Evolutionary conservation across 2,113 vertebrate genomes (phyloP).

Genomic region (Peromyscus maniculatus): DNA sequence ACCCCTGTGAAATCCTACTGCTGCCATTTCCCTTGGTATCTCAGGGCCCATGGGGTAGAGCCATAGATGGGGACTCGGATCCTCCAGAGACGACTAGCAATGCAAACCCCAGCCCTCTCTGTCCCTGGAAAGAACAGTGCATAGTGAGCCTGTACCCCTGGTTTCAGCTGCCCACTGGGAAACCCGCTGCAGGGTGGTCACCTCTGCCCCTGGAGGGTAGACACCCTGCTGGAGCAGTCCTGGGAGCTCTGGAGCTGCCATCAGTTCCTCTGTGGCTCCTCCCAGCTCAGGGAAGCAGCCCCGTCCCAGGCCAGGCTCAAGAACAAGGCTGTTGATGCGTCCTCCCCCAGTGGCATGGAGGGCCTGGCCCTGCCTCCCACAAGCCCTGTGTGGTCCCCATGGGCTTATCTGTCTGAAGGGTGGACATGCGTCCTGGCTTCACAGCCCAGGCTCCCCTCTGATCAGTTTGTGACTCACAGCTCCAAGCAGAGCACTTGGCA

Average conservation of each 20-base stretch:
- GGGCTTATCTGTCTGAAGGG: conserved; percentile 1
- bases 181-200: neutral
- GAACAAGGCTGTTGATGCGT: neutral
- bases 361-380: conserved; percentile 19
- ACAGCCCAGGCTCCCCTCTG: neutral
- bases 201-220: too few relatives aligned
- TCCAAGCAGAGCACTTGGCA: conserved; percentile 21
- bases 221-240: neutral
- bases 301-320: neutral
- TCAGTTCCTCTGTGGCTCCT: neutral
- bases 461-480: conserved; percentile 67
- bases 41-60: neutral
- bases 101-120: neutral
- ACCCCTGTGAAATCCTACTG: neutral
- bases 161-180: neutral
- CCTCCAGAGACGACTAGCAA: neutral
- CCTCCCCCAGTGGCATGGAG: neutral
- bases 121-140: neutral
- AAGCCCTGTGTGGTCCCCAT: conserved; percentile 35
- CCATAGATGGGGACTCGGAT: fast-evolving
- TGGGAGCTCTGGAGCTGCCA: neutral
- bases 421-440: neutral
- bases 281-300: neutral
- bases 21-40: neutral
- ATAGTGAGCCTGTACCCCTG: neutral